Base-by-base conservation (phyloP, 1,140 invertebrate species). In the Musca domestica region DNA sequence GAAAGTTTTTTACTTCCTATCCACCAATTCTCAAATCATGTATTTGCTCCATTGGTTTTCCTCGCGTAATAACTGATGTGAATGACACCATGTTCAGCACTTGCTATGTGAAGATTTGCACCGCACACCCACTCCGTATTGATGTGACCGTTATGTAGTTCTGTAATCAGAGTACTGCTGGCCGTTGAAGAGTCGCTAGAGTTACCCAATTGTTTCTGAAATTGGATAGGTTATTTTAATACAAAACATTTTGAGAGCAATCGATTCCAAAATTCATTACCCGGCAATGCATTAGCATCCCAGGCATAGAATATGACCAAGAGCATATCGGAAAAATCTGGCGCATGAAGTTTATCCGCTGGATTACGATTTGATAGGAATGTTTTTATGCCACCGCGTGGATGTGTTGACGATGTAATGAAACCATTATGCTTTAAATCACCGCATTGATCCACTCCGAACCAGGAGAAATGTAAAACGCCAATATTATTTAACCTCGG, bases 251-350 rank as follows among this genome's bases (percentile, higher is more conserved):
- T 19, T 12, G 10, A 20, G n/a, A 20, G n/a, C n/a, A n/a, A n/a
- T n/a, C n/a, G n/a, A 20, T 48, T 41, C 86, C 86, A 88, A 71
- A 85, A 88, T 65, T 87, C 86, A 68, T 86, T 87, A 72, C 88
- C 88, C 3, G 88, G 88, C 64, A 88, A 82, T 1, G 88, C 84
- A 72, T 90, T 90, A 10, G 86, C 86, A 74, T 90, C 88, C 86
- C 88, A 88, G 0, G 89, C 86, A 71, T 90, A 90, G 0, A 85
- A 88, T 4, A 88, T 85, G 10, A 90, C 84, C 0, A 68, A 70
- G 54, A 79, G 47, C 58, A 89, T 74, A 49, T 74, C 19, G 51
- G 34, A 5, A 41, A 41, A 41, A 41, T 41, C 34, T 5, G 34
- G 34, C 10, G 6, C 34, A 5, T 10, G 12, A 10, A 74, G 47